phyloP scores from a whole-genome alignment of 2,888 invertebrate genomes.

The Ectropis crepuscularia region DNA sequence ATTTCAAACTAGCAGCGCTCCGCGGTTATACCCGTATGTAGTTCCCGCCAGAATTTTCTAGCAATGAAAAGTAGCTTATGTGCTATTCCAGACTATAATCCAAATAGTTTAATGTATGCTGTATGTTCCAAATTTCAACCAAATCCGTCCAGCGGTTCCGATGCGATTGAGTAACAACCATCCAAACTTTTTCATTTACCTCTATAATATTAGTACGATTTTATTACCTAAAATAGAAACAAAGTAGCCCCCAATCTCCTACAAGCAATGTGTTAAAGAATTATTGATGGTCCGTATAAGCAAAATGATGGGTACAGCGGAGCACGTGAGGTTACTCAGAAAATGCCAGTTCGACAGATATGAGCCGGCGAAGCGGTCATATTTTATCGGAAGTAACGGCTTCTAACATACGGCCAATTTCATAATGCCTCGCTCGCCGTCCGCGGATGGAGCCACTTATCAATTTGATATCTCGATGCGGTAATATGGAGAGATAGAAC shows the following conservation, averaged over 20 bases:
- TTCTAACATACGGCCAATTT: slow-evolving; percentile 84
- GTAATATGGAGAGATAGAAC: slow-evolving; percentile 80
- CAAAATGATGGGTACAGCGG: slow-evolving; percentile 63
- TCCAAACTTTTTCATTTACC: background rate
- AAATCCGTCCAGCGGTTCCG: too few species aligned
- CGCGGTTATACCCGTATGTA: too few species aligned
- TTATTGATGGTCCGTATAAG: slow-evolving; percentile 68
- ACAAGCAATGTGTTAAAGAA: slow-evolving; percentile 45
- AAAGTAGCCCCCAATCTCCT: slow-evolving; percentile 20
- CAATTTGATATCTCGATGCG: slow-evolving; percentile 83
- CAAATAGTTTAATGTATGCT: too few species aligned
- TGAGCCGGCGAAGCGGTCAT: slow-evolving; percentile 79
- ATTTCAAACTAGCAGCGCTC: too few species aligned
- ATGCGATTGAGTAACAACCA: too few species aligned
- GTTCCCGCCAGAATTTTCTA: background rate
- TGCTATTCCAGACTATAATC: background rate
- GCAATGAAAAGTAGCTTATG: too few species aligned
- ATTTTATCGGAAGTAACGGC: slow-evolving; percentile 84
- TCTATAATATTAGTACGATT: background rate
- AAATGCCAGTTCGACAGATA: slow-evolving; percentile 75
- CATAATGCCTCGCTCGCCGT: slow-evolving; percentile 80
- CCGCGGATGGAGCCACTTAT: slow-evolving; percentile 80
- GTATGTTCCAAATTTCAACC: background rate
- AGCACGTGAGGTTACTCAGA: slow-evolving; percentile 67
- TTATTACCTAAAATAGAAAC: background rate